These are phyloP conservation scores for Artibeus jamaicensis DNA, from an alignment of 2,797 vertebrate species.

Conservation along the genomic window DNA sequence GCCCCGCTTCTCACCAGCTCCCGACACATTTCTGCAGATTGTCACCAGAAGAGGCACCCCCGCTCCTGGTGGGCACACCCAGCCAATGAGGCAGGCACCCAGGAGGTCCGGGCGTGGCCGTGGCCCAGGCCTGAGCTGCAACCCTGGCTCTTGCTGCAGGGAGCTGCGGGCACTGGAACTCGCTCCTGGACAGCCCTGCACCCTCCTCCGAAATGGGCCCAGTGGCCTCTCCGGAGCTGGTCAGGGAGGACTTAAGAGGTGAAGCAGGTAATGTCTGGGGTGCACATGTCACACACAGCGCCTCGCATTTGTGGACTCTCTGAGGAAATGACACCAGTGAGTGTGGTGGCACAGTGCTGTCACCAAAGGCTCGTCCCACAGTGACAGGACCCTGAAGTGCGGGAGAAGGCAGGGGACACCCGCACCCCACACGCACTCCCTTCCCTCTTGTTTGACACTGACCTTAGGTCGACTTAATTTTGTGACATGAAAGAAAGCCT, in stretches of 20 bases:
- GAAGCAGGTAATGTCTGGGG: background rate
- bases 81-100: no score
- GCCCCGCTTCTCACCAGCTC: background rate
- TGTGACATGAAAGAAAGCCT: background rate
- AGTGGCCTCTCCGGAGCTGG: rapidly evolving
- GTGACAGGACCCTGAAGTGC: no score
- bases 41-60: background rate
- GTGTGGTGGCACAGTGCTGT: rapidly evolving
- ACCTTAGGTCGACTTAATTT: background rate
- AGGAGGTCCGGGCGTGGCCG: background rate
- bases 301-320: background rate
- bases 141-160: no score
- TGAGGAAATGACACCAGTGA: background rate
- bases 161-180: background rate
- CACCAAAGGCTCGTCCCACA: background rate
- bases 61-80: background rate
- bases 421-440: background rate
- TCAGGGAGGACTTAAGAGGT: background rate
- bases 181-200: background rate
- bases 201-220: background rate
- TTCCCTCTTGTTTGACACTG: background rate
- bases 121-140: background rate
- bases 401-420: background rate
- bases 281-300: background rate
- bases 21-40: background rate